phyloP scores from a whole-genome alignment of 2,113 vertebrate genomes.

The Amazona vittata region DNA sequence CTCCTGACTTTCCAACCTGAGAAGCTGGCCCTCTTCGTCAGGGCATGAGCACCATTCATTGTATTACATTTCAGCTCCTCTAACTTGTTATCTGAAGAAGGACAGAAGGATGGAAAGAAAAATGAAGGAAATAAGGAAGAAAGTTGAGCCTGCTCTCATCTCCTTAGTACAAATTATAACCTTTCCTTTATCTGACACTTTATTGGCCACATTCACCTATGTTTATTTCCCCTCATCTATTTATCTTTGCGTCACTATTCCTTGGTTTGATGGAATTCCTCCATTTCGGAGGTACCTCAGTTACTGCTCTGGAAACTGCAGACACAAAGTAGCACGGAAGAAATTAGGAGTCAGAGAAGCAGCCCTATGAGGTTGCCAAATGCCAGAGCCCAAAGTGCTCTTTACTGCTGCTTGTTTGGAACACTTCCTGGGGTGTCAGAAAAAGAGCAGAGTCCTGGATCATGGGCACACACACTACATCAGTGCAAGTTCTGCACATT shows the following conservation, averaged over 20 bases:
- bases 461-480: accelerated
- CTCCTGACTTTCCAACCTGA: background rate
- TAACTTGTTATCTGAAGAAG: background rate
- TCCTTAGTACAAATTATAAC: background rate
- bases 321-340: background rate
- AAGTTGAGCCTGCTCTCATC: background rate
- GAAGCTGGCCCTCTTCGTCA: background rate
- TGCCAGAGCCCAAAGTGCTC: background rate
- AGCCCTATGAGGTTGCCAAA: background rate
- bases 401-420: background rate
- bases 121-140: background rate
- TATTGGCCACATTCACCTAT: background rate
- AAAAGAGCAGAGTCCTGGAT: background rate
- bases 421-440: background rate
- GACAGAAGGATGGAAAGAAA: background rate
- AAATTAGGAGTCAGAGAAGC: background rate
- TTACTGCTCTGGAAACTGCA: background rate
- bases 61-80: background rate
- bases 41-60: accelerated
- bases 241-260: background rate
- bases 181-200: background rate
- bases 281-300: background rate
- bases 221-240: background rate
- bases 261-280: background rate
- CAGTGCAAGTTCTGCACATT: background rate